These are phyloP conservation scores for Porites lobata DNA, from an alignment of 92 coral and sea anemone genomes.

Conservation along the genomic window DNA sequence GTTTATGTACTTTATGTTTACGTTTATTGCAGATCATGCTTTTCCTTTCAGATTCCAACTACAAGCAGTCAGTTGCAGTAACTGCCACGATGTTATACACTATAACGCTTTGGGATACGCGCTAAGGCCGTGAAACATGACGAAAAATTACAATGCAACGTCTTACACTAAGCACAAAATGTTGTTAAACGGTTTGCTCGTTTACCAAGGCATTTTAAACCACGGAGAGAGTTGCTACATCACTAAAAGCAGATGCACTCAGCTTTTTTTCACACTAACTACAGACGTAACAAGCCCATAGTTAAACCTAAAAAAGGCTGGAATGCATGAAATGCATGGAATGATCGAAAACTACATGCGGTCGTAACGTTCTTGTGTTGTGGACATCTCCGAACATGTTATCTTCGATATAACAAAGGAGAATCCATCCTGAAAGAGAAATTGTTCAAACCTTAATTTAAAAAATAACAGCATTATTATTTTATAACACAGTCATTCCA, in stretches of 20 bases:
- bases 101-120: no score
- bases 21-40: no score
- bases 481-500: neutral
- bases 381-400: slow-evolving; percentile 70
- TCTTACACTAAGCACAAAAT: no score
- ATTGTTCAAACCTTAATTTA: neutral
- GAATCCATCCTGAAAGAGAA: slow-evolving; percentile 73
- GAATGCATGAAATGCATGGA: no score
- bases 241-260: neutral
- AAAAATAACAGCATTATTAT: neutral
- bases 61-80: no score
- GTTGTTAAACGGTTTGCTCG: no score
- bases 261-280: neutral
- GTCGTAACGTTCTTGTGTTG: slow-evolving; percentile 44
- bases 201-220: no score
- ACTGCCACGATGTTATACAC: no score
- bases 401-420: slow-evolving; percentile 62
- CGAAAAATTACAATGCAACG: no score
- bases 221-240: neutral
- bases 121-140: no score
- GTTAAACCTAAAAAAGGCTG: neutral
- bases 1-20: no score
- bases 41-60: no score
- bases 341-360: slow-evolving; percentile 30
- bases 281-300: neutral